A percentile compares a stretch with the other conserved stretches of the same genome.
Conservation (phyloP, 2,888 invertebrate species). For the Mimumesa dahlbomi region DNA sequence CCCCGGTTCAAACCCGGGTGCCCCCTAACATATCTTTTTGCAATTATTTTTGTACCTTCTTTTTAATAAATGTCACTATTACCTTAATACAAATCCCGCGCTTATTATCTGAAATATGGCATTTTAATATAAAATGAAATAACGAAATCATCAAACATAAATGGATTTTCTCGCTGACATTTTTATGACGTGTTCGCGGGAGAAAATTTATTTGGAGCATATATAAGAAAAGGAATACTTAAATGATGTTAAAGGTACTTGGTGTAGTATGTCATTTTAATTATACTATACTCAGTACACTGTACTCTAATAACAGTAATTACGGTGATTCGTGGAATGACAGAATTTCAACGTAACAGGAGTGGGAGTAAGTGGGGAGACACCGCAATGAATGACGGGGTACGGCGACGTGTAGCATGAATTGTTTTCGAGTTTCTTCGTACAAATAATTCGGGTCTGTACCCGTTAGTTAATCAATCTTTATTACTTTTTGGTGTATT, state of each 20-base stretch:
- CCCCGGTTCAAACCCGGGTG: constrained; percentile 89
- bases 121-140: no score
- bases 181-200: no score
- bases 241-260: no score
- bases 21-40: constrained; percentile 80
- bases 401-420: constrained; percentile 65
- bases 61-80: background rate
- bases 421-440: constrained; percentile 60
- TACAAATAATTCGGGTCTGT: constrained; percentile 36
- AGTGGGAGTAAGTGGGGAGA: constrained; percentile 46
- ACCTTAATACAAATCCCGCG: no score
- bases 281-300: no score
- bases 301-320: no score
- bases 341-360: constrained; percentile 7
- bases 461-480: constrained; percentile 15
- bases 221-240: no score
- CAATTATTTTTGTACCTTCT: background rate
- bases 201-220: no score
- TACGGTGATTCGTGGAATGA: constrained; percentile 21
- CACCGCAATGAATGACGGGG: constrained; percentile 59
- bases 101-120: no score
- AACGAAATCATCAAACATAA: no score
- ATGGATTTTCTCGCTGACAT: no score
- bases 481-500: background rate
- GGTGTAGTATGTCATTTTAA: no score